Evolutionary conservation across 2,888 invertebrate genomes (phyloP), one percentile per base, ranked within the genome.

Genomic region (Monoplex corrugatus): DNA sequence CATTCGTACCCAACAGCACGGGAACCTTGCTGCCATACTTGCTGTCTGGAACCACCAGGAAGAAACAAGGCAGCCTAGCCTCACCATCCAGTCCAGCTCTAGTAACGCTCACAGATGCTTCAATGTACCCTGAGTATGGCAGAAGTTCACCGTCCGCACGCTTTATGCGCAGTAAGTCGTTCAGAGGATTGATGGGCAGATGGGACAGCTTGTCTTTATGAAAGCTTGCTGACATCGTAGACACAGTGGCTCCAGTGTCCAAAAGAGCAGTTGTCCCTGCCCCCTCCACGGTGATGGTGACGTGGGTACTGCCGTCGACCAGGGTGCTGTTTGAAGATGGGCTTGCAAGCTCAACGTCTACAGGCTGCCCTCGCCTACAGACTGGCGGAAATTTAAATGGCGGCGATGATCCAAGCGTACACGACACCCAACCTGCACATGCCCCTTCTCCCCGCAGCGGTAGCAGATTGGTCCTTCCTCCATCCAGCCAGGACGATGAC

Each of bases 1-100:
- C 75, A 44, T 87, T 87, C 28, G 86, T 87, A 10, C 86, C 86
- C 44, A 87, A 72, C 32, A 87, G n/a, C 28, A 87, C 86, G 23
- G 86, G 86, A 5, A 87, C 86, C 43, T 35, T 44, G 72, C 32
- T 16, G 44, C 50, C 72, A 40, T 87, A 87, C 1, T 23, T 68
- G 57, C 86, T 87, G 28, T 72, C 72, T 75, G 72, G 86, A 40
- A 87, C 72, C 0, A 87, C 86, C 1, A 87, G 44, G 16, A 87
- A 72, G n/a, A 87, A 19, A 87, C 75, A 87, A 0, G 38, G 40
- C n/a, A 43, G 44, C 5, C 43, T 72, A 40, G 8, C 23, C 40
- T 44, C 28, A 68, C 23, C 19, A 0, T 38, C 28, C 23, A 87
- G 35, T 57, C 72, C 75, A 43, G 43, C 40, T 28, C 44, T 44